phyloP scores from a whole-genome alignment of 1,140 invertebrate genomes.

The Philotrypesis tridentata region DNA sequence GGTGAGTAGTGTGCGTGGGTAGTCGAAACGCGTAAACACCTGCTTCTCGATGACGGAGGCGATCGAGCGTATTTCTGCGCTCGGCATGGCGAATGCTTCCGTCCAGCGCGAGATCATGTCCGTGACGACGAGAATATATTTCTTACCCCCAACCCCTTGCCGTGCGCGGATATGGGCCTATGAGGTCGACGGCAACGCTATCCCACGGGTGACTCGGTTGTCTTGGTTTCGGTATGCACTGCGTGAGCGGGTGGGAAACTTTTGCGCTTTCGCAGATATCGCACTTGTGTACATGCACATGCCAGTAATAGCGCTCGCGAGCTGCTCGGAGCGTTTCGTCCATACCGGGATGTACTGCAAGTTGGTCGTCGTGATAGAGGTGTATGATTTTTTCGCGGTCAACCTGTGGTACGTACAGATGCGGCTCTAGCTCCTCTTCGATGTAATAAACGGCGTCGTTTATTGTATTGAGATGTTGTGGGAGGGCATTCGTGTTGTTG shows the following conservation, averaged over 20 bases:
- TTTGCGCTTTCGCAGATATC: too few relatives aligned
- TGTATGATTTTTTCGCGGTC: constrained; percentile 26
- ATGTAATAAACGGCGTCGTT: background rate
- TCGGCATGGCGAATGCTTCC: constrained; percentile 30
- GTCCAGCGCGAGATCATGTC: constrained; percentile 46
- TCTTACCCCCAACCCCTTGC: background rate
- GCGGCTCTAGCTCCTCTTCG: background rate
- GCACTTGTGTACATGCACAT: background rate
- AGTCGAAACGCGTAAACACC: background rate
- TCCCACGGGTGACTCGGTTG: constrained; percentile 8
- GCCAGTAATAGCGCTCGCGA: constrained; percentile 44
- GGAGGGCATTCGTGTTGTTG: background rate
- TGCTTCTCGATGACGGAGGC: background rate
- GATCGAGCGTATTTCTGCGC: background rate
- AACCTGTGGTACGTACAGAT: background rate
- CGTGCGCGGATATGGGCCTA: constrained; percentile 37
- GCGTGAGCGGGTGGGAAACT: too few relatives aligned
- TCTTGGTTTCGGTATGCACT: constrained; percentile 9
- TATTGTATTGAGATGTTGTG: background rate
- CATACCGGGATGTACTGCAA: constrained; percentile 51
- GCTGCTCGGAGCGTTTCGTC: constrained; percentile 51
- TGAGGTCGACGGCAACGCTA: constrained; percentile 43
- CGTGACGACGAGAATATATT: constrained; percentile 30
- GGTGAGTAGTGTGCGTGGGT: background rate
- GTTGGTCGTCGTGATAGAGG: constrained; percentile 46